Percentiles rank a stretch among this genome's conserved stretches.
These are phyloP conservation scores for sheep (Ovis aries) DNA, from an alignment of 2,113 vertebrate species.

Conservation along the genomic window ARS-UI_Ramb_v3.0 NC_056068.1:78431501-78432000, in stretches of 20 bases:
- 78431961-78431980: neutral
- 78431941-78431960: neutral
- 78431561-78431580: no score
- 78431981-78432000: neutral
- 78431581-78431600: rapidly evolving
- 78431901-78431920: neutral
- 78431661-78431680: neutral
- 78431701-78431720: rapidly evolving
- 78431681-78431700: neutral
- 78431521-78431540: neutral
- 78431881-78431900: neutral
- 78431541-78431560: neutral
- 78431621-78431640: neutral
- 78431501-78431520: neutral
- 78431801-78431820: neutral
- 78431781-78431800: neutral
- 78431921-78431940: neutral
- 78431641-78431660: neutral
- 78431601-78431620: rapidly evolving
- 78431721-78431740: neutral
- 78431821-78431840: neutral
- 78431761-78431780: neutral
- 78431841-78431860: neutral
- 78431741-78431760: neutral
- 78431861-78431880: neutral